phyloP scores from a whole-genome alignment of 2,888 invertebrate species.

The Hylaea fasciaria region DNA sequence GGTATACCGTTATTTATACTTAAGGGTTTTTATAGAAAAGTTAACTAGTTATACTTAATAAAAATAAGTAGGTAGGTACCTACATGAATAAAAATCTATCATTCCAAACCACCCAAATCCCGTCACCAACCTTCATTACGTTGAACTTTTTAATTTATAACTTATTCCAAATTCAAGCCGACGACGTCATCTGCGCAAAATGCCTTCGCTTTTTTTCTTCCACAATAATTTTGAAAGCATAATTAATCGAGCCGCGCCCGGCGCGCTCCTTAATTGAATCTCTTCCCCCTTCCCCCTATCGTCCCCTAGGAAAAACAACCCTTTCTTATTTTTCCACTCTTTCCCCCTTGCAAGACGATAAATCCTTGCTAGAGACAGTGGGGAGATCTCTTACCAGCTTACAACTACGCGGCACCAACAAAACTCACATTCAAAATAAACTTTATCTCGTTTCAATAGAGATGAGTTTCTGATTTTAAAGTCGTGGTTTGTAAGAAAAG shows the following conservation, averaged over 20 bases:
- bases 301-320: slow-evolving; percentile 82
- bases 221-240: slow-evolving; percentile 71
- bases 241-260: slow-evolving; percentile 74
- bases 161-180: slow-evolving; percentile 33
- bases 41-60: too few relatives aligned
- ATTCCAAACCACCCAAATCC: neutral
- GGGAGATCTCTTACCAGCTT: slow-evolving; percentile 75
- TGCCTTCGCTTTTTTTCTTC: slow-evolving; percentile 52
- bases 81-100: too few relatives aligned
- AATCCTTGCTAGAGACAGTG: slow-evolving; percentile 82
- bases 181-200: slow-evolving; percentile 42
- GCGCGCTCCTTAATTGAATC: slow-evolving; percentile 81
- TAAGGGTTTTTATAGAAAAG: too few relatives aligned
- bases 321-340: slow-evolving; percentile 82
- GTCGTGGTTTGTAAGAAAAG: slow-evolving; percentile 32
- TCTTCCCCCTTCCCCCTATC: slow-evolving; percentile 63
- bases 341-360: slow-evolving; percentile 82
- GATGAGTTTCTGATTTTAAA: slow-evolving; percentile 16
- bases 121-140: slow-evolving; percentile 9
- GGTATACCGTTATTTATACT: too few relatives aligned
- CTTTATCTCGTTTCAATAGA: slow-evolving; percentile 10
- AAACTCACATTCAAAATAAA: slow-evolving; percentile 1
- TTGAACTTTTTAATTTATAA: slow-evolving; percentile 26
- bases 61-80: too few relatives aligned
- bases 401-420: slow-evolving; percentile 21